These are phyloP conservation scores for Eilema griseolum DNA, from an alignment of 2,888 invertebrate species.

Conservation along the genomic window DNA sequence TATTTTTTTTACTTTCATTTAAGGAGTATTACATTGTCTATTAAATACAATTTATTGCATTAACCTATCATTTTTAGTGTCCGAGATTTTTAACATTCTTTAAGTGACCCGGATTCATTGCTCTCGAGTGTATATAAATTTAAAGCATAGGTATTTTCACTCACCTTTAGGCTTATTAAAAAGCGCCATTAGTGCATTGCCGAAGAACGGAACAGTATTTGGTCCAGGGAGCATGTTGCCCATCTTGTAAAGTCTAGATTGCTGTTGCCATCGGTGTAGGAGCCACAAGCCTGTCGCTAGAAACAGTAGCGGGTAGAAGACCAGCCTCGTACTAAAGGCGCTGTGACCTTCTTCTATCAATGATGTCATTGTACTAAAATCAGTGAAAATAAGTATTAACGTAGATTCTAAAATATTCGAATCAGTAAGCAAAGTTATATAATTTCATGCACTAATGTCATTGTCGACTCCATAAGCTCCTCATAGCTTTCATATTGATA, in stretches of 20 bases:
- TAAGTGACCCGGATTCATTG: too few species aligned
- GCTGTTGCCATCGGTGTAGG: constrained; percentile 82
- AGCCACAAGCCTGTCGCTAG: constrained; percentile 66
- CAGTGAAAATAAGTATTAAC: not conserved
- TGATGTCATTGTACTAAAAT: constrained; percentile 58
- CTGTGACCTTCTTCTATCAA: constrained; percentile 47
- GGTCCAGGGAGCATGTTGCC: constrained; percentile 92
- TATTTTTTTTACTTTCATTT: too few species aligned
- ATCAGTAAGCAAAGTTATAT: not conserved
- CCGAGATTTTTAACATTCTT: too few species aligned
- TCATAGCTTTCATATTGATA: too few species aligned
- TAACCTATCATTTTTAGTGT: too few species aligned
- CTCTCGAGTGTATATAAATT: too few species aligned
- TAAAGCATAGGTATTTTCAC: constrained; percentile 34
- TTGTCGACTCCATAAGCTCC: too few species aligned
- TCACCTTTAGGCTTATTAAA: constrained; percentile 89
- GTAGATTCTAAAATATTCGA: not conserved
- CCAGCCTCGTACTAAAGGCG: constrained; percentile 44
- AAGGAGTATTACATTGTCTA: too few species aligned
- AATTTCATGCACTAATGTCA: not conserved
- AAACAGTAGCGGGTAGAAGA: constrained; percentile 66
- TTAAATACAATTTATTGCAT: too few species aligned
- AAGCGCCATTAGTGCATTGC: constrained; percentile 89
- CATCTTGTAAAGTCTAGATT: constrained; percentile 85
- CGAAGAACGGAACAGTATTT: constrained; percentile 88